Evolutionary conservation across 2,797 vertebrate species (phyloP), one percentile per base, ranked within the genome.

Genomic region (Crax fasciolata): DNA sequence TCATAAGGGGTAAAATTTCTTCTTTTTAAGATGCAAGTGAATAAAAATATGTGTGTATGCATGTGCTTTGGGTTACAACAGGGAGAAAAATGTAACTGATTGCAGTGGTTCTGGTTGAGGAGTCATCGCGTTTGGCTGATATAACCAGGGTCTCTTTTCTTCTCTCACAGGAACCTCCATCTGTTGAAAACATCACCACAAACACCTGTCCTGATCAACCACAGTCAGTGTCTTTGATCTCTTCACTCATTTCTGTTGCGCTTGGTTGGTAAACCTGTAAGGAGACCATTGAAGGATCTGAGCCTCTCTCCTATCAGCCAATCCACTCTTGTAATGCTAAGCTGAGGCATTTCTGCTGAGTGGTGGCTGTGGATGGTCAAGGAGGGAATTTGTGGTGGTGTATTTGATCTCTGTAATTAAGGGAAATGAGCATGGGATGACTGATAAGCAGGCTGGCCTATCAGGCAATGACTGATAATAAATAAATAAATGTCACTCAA

Each of bases 301-400:
- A 95, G 94, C 80, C 93, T 96, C 84, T 94, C 51, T 93, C 77
- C 95, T 91, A 91, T 95, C 94, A 97, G 94, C 96, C 95, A 96
- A 11, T 95, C 93, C 94, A 94, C 93, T 96, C 76, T 96, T 96
- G 76, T 94, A 91, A 89, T 93, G 58, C 91, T 93, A 39, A 13
- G 1, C 23, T 85, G 89, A 93, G 92, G 92, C 89, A 76, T 85
- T 92, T 87, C 76, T 97, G 84, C 90, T 94, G 92, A 96, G 91
- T 95, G 94, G 84, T 95, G 95, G 94, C 94, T 97, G 94, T 97
- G 95, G 94, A 96, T 95, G 94, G 95, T 96, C 93, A 96, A 97
- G 94, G 87, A 97, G 96, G 87, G 94, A 94, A 95, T 97, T 97
- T 97, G 96, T 97, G 96, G 96, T 96, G 95, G 94, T 97, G 96